Conservation (phyloP, 2,113 vertebrate species). For the Trichomycterus rosablanca region DNA sequence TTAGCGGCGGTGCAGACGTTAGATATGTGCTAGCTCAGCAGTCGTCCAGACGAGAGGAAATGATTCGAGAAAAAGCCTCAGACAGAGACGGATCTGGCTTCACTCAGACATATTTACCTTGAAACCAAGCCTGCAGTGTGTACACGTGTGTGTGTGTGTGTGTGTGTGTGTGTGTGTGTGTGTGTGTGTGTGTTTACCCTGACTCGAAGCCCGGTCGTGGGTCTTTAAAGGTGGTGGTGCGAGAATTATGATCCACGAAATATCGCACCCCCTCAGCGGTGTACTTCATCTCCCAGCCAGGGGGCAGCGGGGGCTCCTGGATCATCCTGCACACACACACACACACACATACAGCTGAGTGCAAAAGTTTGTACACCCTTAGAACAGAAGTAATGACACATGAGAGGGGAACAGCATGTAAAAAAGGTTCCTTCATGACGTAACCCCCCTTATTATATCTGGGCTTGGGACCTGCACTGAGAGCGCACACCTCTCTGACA, state of each 20-base stretch:
- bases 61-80: slow-evolving; percentile 1
- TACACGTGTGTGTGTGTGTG: no score
- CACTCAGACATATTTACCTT: no score
- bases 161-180: slow-evolving; percentile 14
- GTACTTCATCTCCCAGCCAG: slow-evolving; percentile 99
- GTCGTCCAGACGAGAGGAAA: slow-evolving; percentile 19
- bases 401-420: no score
- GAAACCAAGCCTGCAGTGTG: no score
- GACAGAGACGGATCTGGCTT: not conserved
- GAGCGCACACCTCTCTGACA: no score
- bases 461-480: no score
- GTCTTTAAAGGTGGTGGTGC: slow-evolving; percentile 97
- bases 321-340: slow-evolving; percentile 79
- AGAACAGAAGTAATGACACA: no score
- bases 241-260: slow-evolving; percentile 97
- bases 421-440: no score
- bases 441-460: no score
- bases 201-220: slow-evolving; percentile 93
- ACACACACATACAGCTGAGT: not conserved
- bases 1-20: not conserved
- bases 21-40: slow-evolving; percentile 60
- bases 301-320: slow-evolving; percentile 92
- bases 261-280: slow-evolving; percentile 94
- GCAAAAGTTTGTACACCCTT: no score
- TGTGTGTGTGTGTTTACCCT: slow-evolving; percentile 66